Percentiles rank a stretch among this genome's conserved stretches.
phyloP scores from a whole-genome alignment of 2,113 vertebrate species.

The Actenoides hombroni region DNA sequence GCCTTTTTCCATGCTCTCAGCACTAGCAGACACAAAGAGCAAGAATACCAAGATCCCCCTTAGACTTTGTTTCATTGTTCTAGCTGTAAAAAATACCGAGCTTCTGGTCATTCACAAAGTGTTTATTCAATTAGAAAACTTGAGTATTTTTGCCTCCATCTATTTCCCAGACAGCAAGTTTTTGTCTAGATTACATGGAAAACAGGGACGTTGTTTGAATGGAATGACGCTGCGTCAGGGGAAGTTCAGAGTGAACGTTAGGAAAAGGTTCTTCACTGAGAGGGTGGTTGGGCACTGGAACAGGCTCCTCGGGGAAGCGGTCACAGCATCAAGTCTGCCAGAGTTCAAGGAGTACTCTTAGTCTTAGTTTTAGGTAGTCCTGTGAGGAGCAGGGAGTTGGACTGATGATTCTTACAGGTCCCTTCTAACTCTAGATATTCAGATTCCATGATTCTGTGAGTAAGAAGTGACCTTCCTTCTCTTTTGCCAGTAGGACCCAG shows the following conservation, averaged over 20 bases:
- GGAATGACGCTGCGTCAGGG: neutral
- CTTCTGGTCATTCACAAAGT: slow-evolving; percentile 18
- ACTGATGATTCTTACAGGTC: neutral
- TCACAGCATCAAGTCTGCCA: neutral
- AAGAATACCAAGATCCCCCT: slow-evolving; percentile 8
- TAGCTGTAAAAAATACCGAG: slow-evolving; percentile 2
- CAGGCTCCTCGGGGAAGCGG: neutral
- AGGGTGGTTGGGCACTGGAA: neutral
- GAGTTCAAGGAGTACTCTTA: neutral
- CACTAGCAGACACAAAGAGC: neutral
- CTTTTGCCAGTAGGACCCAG: neutral
- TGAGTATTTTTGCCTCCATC: neutral
- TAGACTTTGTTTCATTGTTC: slow-evolving; percentile 5
- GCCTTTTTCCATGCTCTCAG: slow-evolving; percentile 40
- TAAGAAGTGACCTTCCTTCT: neutral
- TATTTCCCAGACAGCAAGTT: neutral
- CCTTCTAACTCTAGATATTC: neutral
- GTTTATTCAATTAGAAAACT: slow-evolving; percentile 4
- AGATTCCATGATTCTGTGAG: neutral
- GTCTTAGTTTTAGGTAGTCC: neutral
- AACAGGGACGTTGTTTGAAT: neutral
- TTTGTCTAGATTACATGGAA: neutral
- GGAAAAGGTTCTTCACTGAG: neutral
- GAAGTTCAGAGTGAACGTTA: neutral
- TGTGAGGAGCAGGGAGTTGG: rapidly evolving